phyloP scores from a whole-genome alignment of 37 sponge, comb jelly and placozoan species.

The Cliona cf. orientalis region DNA sequence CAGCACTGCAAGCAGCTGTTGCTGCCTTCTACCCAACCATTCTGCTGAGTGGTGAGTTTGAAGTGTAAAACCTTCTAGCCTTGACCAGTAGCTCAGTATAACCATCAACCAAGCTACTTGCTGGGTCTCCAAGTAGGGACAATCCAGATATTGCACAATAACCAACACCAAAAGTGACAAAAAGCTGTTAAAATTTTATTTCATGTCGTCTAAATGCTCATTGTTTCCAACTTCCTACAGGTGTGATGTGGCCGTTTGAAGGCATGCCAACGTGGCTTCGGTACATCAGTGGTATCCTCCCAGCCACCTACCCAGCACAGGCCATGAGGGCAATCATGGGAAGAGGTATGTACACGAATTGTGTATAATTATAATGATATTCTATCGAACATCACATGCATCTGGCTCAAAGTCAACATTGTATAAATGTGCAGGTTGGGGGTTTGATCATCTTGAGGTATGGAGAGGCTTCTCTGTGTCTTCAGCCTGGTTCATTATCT shows the following conservation, averaged over 20 bases:
- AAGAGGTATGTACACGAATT: slow-evolving; percentile 58
- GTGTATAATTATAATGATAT: neutral
- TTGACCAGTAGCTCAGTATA: neutral
- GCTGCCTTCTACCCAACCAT: slow-evolving; percentile 75
- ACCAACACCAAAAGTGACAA: no score
- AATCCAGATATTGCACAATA: neutral
- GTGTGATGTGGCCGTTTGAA: slow-evolving; percentile 90
- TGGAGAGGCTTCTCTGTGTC: slow-evolving; percentile 75
- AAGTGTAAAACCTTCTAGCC: neutral
- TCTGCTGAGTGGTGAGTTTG: slow-evolving; percentile 74
- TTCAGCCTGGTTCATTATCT: slow-evolving; percentile 67
- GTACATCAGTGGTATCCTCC: slow-evolving; percentile 66
- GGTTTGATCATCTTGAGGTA: slow-evolving; percentile 55
- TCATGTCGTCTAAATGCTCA: no score
- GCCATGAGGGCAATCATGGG: slow-evolving; percentile 83
- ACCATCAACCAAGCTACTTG: neutral
- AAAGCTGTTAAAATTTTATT: no score
- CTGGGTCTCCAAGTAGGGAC: neutral
- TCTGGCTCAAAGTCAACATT: neutral
- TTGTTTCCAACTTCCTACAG: slow-evolving; percentile 25
- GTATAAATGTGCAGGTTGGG: slow-evolving; percentile 69
- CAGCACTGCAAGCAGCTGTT: slow-evolving; percentile 63
- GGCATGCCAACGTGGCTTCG: slow-evolving; percentile 74
- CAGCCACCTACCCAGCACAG: slow-evolving; percentile 75
- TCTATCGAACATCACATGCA: neutral